Evolutionary conservation across 2,797 vertebrate genomes (phyloP).

Genomic region (Melanotaenia nigrans): DNA sequence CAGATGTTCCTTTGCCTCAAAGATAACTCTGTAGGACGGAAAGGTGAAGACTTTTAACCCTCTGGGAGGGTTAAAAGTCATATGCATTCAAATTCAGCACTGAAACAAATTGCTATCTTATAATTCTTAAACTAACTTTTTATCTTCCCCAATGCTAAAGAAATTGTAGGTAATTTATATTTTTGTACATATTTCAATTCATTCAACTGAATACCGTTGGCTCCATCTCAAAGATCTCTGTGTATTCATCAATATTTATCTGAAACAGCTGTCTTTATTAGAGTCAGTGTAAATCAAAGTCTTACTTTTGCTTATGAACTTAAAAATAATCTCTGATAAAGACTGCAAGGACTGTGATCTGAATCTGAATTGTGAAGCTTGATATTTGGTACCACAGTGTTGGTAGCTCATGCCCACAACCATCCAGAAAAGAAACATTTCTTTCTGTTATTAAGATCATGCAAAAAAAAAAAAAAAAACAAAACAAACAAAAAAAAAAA

Average conservation of each 20-base stretch:
- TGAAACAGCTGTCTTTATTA: not conserved
- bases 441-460: not conserved
- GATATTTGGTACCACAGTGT: not conserved
- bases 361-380: not conserved
- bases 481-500: not conserved
- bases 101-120: not conserved
- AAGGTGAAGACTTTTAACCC: conserved; percentile 8
- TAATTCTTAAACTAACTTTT: not conserved
- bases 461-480: too few species aligned
- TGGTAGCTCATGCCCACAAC: not conserved
- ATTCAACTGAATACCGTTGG: not conserved
- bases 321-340: not conserved
- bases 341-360: not conserved
- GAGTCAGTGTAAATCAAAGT: not conserved
- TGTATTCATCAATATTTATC: not conserved
- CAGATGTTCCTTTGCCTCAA: conserved; percentile 5
- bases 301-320: not conserved
- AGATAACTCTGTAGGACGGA: conserved; percentile 28
- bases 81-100: not conserved
- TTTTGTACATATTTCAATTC: not conserved
- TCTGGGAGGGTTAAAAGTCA: not conserved
- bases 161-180: not conserved
- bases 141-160: not conserved
- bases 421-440: not conserved
- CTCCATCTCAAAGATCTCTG: not conserved